Evolutionary conservation across 1,140 invertebrate genomes (phyloP).

Genomic region (Orchesella cincta): DNA sequence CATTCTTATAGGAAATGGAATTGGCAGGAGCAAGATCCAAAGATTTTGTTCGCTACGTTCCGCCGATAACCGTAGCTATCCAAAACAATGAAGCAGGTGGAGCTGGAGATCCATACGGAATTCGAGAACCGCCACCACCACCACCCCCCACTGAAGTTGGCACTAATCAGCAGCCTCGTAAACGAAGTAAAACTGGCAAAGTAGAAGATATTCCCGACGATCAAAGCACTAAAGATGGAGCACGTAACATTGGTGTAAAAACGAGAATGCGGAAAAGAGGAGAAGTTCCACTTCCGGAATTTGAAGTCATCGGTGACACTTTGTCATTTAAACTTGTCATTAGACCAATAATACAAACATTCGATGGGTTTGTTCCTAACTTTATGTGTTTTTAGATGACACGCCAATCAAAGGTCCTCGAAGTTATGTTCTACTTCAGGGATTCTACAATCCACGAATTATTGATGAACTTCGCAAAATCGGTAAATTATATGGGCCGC

Average conservation of each 20-base stretch:
- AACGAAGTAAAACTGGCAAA: background rate
- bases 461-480: slow-evolving; percentile 33
- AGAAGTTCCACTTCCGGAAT: slow-evolving; percentile 1
- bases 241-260: background rate
- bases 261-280: background rate
- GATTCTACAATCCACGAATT: slow-evolving; percentile 38
- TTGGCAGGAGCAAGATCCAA: slow-evolving; percentile 38
- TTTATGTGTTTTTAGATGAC: slow-evolving; percentile 25
- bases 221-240: background rate
- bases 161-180: background rate
- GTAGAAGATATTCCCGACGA: no score
- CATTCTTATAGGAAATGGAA: slow-evolving; percentile 23
- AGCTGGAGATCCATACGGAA: background rate
- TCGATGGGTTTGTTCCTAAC: no score
- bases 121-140: background rate
- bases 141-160: slow-evolving; percentile 3
- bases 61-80: background rate
- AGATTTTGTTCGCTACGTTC: slow-evolving; percentile 17
- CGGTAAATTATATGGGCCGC: no score
- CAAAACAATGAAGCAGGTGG: background rate
- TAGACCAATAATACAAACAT: background rate
- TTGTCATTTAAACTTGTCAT: background rate
- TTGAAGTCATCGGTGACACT: background rate
- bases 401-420: slow-evolving; percentile 25
- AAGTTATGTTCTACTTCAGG: slow-evolving; percentile 34